Evolutionary conservation across 2,113 vertebrate genomes (phyloP).

Genomic region (Chlorodrepanis virens): DNA sequence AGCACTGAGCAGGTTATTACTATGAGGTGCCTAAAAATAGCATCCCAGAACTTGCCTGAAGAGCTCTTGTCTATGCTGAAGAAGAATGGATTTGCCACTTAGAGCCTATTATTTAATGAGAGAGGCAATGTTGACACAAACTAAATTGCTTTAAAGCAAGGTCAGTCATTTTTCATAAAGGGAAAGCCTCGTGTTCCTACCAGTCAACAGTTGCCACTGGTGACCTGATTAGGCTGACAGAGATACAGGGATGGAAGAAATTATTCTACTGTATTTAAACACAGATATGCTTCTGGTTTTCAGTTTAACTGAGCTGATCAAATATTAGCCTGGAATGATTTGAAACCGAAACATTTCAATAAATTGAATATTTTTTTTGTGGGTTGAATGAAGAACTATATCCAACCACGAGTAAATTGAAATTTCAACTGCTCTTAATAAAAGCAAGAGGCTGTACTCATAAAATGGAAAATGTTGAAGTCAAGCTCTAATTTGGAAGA

Average conservation of each 20-base stretch:
- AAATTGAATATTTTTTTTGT: background rate
- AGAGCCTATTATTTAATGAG: constrained; percentile 54
- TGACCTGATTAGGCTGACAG: constrained; percentile 58
- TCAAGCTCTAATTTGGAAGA: constrained; percentile 6
- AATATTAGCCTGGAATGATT: constrained; percentile 17
- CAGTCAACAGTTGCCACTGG: constrained; percentile 21
- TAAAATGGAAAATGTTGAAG: background rate
- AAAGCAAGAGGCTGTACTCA: background rate
- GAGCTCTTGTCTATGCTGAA: constrained; percentile 23
- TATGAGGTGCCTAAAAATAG: constrained; percentile 42
- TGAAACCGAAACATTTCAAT: constrained; percentile 12
- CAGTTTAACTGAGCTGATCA: constrained; percentile 12
- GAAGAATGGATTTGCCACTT: constrained; percentile 45
- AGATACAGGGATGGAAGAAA: constrained; percentile 14
- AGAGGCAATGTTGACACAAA: constrained; percentile 54
- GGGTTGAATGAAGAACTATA: background rate
- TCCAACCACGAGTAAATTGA: background rate
- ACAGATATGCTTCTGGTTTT: background rate
- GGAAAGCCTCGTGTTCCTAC: background rate
- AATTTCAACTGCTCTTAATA: constrained; percentile 13
- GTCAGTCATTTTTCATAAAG: constrained; percentile 55
- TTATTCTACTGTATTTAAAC: constrained; percentile 5
- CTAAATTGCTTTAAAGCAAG: constrained; percentile 59
- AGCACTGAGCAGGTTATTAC: background rate
- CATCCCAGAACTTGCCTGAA: constrained; percentile 9